A percentile compares a stretch with the other conserved stretches of the same genome.
Conservation (phyloP, 2,113 vertebrate species). For the Bos indicus region DNA sequence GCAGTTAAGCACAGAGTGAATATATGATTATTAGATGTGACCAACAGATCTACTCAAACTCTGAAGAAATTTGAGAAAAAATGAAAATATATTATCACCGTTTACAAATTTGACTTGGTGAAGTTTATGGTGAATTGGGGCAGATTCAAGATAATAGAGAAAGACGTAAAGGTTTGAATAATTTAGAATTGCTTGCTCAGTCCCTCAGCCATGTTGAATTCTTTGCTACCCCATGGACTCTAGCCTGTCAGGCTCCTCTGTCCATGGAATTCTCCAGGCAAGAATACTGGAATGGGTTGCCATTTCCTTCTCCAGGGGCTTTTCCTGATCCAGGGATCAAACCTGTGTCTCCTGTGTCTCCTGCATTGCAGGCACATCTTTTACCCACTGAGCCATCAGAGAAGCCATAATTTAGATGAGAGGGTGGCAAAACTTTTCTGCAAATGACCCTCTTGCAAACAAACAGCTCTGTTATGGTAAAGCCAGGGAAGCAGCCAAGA, state of each 20-base stretch:
- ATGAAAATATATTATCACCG: not conserved
- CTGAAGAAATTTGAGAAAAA: conserved; percentile 16
- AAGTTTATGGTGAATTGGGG: not conserved
- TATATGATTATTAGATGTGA: not conserved
- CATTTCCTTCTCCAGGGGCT: not conserved
- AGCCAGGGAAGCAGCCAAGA: not conserved
- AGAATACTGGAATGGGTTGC: not conserved
- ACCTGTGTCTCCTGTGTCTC: not conserved
- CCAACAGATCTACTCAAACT: not conserved
- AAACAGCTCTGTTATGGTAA: not conserved
- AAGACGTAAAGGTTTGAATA: not conserved
- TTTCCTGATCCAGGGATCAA: not conserved
- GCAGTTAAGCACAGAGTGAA: not conserved
- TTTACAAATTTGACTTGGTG: not conserved
- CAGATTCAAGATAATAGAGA: not conserved
- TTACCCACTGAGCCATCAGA: not conserved
- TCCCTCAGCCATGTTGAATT: not conserved
- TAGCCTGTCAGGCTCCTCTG: not conserved
- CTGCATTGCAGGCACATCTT: not conserved
- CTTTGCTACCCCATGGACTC: not conserved
- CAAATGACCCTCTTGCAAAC: not conserved
- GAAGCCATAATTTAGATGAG: not conserved
- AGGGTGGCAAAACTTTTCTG: not conserved
- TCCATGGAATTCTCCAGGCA: not conserved
- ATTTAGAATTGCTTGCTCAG: not conserved